Evolutionary conservation across 2,888 invertebrate species (phyloP), one percentile per base, ranked within the genome.

Genomic region (Baronia brevicornis): DNA sequence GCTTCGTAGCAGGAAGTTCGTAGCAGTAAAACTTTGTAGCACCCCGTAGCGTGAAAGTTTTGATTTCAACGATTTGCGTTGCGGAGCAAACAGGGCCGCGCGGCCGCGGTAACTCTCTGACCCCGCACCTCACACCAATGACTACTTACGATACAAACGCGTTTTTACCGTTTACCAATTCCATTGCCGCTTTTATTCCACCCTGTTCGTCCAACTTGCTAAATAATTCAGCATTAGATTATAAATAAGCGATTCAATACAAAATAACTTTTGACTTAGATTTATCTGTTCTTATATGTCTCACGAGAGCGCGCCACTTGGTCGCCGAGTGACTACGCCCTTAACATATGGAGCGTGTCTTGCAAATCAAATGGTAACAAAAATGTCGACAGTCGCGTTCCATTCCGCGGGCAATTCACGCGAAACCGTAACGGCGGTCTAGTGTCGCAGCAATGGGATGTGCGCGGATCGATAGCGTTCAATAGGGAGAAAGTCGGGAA

Each of bases 21-120:
- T 84, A 84, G 82, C 80, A 66, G 77, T 79, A 78, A 82, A 84
- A 84, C 82, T 82, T 82, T 78, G 84, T 84, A 84, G 80, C 80
- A 78, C 71, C 74, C 72, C 78, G 82, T 79, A 80, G 82, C 80
- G 84, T 79, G 84, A 84, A 84, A 84, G 82, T 84, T 82, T 82
- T 84, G 82, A 84, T 82, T 84, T 80, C 84, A 79, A 84, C 82
- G 80, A 84, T 82, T 82, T 82, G 80, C 72, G 77, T 79, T 80
- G 78, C 69, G 75, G 79, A 62, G 64, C 68, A 71, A 67, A 69
- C 72, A 75, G 72, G 75, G 70, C 77, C 72, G 72, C 65, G 71
- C 75, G 73, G 70, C 74, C 75, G 73, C 61, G 60, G 70, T 77
- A 70, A 72, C 70, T 66, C 54, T 54, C 67, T 67, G 67, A 68